Conservation (phyloP, 2,888 invertebrate species). For the Pyrgus malvae region DNA sequence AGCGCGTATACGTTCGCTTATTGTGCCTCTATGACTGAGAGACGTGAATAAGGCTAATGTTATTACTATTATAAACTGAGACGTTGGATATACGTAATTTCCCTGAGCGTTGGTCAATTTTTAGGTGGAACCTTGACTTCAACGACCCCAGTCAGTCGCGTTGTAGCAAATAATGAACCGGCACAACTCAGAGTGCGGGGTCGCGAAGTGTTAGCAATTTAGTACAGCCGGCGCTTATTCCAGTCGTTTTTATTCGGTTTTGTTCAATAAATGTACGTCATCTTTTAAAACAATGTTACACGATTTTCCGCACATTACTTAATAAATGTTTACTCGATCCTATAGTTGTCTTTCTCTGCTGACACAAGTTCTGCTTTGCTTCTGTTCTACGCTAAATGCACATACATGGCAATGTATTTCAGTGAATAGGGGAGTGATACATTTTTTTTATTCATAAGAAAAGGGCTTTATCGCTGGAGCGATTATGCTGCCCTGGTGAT, state of each 20-base stretch:
- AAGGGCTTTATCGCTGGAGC: too few relatives aligned
- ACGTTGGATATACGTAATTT: neutral
- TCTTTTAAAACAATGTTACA: slow-evolving; percentile 57
- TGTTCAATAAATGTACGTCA: slow-evolving; percentile 69
- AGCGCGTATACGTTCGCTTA: too few relatives aligned
- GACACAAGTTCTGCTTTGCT: too few relatives aligned
- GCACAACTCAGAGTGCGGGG: slow-evolving; percentile 60
- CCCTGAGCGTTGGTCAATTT: slow-evolving; percentile 8
- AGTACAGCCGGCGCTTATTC: slow-evolving; percentile 69
- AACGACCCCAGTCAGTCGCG: slow-evolving; percentile 32
- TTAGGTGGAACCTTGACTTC: slow-evolving; percentile 20
- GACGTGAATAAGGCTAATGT: neutral
- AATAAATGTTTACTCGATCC: slow-evolving; percentile 17
- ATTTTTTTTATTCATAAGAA: too few relatives aligned
- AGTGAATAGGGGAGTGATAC: too few relatives aligned
- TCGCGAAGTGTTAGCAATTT: slow-evolving; percentile 67
- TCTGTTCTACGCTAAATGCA: too few relatives aligned
- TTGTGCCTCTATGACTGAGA: too few relatives aligned
- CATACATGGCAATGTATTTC: too few relatives aligned
- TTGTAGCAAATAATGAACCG: slow-evolving; percentile 71
- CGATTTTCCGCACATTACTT: slow-evolving; percentile 43
- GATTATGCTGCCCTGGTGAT: too few relatives aligned
- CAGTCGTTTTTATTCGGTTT: slow-evolving; percentile 70
- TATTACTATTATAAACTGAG: neutral
- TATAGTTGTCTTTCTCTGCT: too few relatives aligned